Evolutionary conservation across 2,888 invertebrate genomes (phyloP), one percentile per base, ranked within the genome.

Genomic region (Caenorhabditis afra): DNA sequence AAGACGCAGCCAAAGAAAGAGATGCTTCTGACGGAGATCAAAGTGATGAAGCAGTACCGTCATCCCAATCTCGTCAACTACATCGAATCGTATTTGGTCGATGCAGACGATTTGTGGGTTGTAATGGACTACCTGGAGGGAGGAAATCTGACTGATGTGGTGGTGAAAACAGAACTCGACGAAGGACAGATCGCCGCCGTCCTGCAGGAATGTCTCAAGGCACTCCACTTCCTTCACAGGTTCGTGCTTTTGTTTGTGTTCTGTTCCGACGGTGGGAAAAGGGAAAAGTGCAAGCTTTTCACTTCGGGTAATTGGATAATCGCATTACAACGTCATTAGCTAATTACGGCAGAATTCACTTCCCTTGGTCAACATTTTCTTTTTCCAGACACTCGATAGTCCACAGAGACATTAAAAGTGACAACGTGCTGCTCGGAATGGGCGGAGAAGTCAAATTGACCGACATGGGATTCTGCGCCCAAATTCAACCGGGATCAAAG

Each of bases 401-500:
- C 85, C 96, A 96, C 91, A 93, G 97, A 81, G 97, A 97, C 91
- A 96, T 97, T 73, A 97, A 97, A 91, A 96, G 96, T n/a, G 97
- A 97, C 91, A 97, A 97, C 91, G 94, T 97, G 14, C 92, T 97
- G 1, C 93, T 97, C 1, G 96, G 96, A 18, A 95, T 96, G 95
- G 88, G 90, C 59, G 90, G 90, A 10, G 79, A 88, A 22, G 92
- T 92, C 23, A 92, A 92, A 81, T 85, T 92, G 75, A 92, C 92
- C 10, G 97, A 98, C 91, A 98, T 98, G 91, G 98, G 98, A 10
- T 98, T 98, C 92, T 98, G 97, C 91, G 98, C 97, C 3, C 97
- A 97, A 90, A 95, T 98, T 66, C 94, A 94, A 49, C 95, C 95
- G 0, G 96, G 96, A 89, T 87, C 91, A 58, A 97, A 97, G 91